Evolutionary conservation across 2,888 invertebrate species (phyloP).

Genomic region (Asteroscopus sphinx): DNA sequence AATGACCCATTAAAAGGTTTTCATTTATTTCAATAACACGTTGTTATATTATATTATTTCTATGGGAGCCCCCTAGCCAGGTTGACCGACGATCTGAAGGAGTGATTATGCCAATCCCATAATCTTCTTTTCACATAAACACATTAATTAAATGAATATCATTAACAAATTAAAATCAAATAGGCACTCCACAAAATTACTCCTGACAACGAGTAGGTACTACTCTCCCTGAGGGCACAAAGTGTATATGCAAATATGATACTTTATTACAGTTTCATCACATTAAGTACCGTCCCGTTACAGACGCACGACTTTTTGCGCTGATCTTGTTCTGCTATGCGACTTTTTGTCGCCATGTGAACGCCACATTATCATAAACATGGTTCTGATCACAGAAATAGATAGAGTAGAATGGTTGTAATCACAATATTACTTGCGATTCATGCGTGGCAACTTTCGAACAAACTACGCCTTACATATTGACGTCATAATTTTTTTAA

Average conservation of each 20-base stretch:
- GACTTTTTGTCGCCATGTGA: constrained; percentile 47
- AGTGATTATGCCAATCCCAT: too few relatives aligned
- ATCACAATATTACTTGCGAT: too few relatives aligned
- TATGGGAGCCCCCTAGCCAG: too few relatives aligned
- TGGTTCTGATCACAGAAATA: constrained; percentile 39
- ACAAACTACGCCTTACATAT: too few relatives aligned
- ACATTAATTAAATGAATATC: neutral
- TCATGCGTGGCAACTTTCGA: too few relatives aligned
- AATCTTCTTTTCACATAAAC: neutral
- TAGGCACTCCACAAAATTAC: constrained; percentile 36
- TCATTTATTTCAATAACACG: too few relatives aligned
- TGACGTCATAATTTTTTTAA: too few relatives aligned
- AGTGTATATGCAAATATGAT: constrained; percentile 39
- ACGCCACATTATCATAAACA: constrained; percentile 43
- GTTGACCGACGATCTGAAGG: too few relatives aligned
- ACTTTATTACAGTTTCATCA: constrained; percentile 38
- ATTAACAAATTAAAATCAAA: constrained; percentile 38
- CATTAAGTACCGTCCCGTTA: constrained; percentile 46
- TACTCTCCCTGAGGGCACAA: constrained; percentile 20
- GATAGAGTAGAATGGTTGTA: too few relatives aligned
- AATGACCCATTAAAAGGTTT: too few relatives aligned
- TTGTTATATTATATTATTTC: too few relatives aligned
- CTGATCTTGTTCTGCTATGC: constrained; percentile 36
- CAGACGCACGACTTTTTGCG: constrained; percentile 49
- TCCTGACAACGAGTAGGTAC: too few relatives aligned